Evolutionary conservation across 2,888 invertebrate genomes (phyloP).

Genomic region (Ectobius pallidus): DNA sequence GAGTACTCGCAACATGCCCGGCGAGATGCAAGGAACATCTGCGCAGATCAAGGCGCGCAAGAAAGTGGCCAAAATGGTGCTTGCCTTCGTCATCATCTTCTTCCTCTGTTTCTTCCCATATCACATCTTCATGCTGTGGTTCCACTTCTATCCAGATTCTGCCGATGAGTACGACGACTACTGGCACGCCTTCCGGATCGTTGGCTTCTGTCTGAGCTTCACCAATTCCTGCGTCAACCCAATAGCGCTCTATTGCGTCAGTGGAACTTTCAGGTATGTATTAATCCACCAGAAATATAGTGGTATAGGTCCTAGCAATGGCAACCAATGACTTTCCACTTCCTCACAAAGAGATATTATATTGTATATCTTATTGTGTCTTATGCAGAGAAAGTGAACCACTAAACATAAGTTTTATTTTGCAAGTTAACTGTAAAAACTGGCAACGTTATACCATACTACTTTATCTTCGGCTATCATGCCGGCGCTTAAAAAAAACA

Average conservation of each 20-base stretch:
- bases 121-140: constrained; percentile 85
- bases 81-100: constrained; percentile 89
- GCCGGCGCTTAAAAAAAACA: too few species aligned
- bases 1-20: constrained; percentile 84
- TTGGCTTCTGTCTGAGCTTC: constrained; percentile 85
- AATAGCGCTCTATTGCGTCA: constrained; percentile 85
- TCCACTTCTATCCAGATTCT: constrained; percentile 74
- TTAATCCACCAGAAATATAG: too few species aligned
- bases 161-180: constrained; percentile 70
- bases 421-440: too few species aligned
- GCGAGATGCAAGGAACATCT: constrained; percentile 69
- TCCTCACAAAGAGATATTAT: too few species aligned
- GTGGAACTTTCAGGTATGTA: constrained; percentile 88
- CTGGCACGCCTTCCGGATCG: constrained; percentile 79
- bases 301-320: too few species aligned
- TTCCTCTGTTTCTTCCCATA: constrained; percentile 86
- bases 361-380: too few species aligned
- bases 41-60: constrained; percentile 68
- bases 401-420: too few species aligned
- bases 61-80: constrained; percentile 77
- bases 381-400: too few species aligned
- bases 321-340: too few species aligned
- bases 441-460: too few species aligned
- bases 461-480: too few species aligned
- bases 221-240: constrained; percentile 92